Conservation (phyloP, 2,797 vertebrate genomes). For the Anomalospiza imberbis region DNA sequence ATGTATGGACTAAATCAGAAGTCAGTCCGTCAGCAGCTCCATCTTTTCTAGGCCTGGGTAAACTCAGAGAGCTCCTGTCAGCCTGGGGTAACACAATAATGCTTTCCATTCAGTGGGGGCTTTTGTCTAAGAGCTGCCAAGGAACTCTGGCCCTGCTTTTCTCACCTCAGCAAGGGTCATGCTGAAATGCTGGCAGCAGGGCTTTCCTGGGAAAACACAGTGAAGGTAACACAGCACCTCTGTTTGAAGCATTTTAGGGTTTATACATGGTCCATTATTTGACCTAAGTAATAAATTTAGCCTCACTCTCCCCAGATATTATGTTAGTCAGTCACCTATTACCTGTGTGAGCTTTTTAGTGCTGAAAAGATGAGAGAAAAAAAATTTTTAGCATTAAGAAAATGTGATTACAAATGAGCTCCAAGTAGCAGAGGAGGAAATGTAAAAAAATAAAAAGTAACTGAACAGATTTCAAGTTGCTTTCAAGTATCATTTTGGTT, state of each 20-base stretch:
- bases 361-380: not conserved
- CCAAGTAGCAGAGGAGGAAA: not conserved
- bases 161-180: rapidly evolving
- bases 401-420: not conserved
- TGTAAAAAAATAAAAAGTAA: not conserved
- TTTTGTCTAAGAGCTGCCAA: not conserved
- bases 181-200: rapidly evolving
- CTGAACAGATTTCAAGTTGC: not conserved
- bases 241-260: not conserved
- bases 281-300: not conserved
- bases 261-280: not conserved
- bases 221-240: not conserved
- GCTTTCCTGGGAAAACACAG: not conserved
- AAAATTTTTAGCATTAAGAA: not conserved
- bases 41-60: not conserved
- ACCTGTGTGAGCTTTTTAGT: not conserved
- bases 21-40: not conserved
- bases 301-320: not conserved
- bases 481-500: not conserved
- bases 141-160: not conserved
- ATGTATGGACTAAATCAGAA: not conserved
- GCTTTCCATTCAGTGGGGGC: not conserved
- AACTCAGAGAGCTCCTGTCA: not conserved
- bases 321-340: not conserved
- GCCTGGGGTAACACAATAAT: not conserved